Evolutionary conservation across 2,888 invertebrate species (phyloP), one percentile per base, ranked within the genome.

Genomic region (Ochlodes sylvanus): DNA sequence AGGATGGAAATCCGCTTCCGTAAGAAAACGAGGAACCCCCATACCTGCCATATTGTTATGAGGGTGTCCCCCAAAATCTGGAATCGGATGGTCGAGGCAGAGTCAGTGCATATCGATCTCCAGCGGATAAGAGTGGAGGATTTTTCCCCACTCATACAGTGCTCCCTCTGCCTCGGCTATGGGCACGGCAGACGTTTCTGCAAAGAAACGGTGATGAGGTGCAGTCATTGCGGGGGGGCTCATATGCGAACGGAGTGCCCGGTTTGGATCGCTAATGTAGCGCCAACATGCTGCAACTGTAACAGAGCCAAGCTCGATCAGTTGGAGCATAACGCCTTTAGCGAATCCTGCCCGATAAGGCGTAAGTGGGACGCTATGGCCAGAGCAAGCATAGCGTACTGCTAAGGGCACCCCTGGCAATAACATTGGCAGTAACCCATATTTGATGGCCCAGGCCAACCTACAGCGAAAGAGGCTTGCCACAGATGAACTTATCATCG

Each of bases 401-500:
- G 68, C 68, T 71, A 62, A 64, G 58, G 63, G 44, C 27, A 9
- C 14, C 55, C 17, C 21, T n/a, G 32, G n/a, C n/a, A n/a, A n/a
- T n/a, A n/a, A n/a, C n/a, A n/a, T n/a, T n/a, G n/a, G n/a, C n/a
- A n/a, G n/a, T n/a, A n/a, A n/a, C n/a, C n/a, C n/a, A n/a, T n/a
- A n/a, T n/a, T n/a, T n/a, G n/a, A n/a, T n/a, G n/a, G n/a, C n/a
- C n/a, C 70, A 70, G 32, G 58, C 63, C 0, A 70, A 70, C 60
- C 63, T 70, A 7, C 70, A 70, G 47, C 17, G 67, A 4, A 70
- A 52, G 10, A 60, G 50, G 9, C 55, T 70, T 1, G 69, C 69
- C 0, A 70, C 70, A 2, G 3, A 63, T 0, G 67, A 70, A 27
- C 12, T 58, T 1, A n/a, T 57, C 7, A 1, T 57, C 6, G 57